A percentile compares a stretch with the other conserved stretches of the same genome.
Conservation (phyloP, 2,113 vertebrate species). For the Podocnemis expansa region DNA sequence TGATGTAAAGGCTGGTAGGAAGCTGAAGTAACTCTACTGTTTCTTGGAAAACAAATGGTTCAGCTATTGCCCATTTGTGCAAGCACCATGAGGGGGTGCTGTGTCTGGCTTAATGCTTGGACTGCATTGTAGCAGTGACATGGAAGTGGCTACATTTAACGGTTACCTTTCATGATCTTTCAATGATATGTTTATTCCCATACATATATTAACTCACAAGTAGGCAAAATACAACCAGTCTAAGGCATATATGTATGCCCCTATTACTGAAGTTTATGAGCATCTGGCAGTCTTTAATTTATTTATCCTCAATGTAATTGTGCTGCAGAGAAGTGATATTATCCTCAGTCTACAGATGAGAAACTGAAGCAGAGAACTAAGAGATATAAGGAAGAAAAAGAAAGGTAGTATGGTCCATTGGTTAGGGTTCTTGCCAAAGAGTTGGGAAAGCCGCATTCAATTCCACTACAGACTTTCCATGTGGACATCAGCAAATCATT, state of each 20-base stretch:
- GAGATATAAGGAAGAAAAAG: not conserved
- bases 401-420: not conserved
- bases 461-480: not conserved
- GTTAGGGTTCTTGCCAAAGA: not conserved
- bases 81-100: not conserved
- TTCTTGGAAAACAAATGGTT: not conserved
- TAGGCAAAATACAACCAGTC: not conserved
- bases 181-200: not conserved
- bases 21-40: not conserved
- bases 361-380: not conserved
- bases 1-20: not conserved
- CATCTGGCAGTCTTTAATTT: not conserved
- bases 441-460: not conserved
- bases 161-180: not conserved
- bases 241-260: not conserved
- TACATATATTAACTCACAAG: not conserved
- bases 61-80: not conserved
- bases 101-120: not conserved
- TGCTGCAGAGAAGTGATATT: not conserved
- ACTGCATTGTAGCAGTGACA: not conserved
- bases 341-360: not conserved
- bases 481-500: not conserved
- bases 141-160: not conserved
- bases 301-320: not conserved
- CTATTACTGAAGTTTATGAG: not conserved